phyloP scores from a whole-genome alignment of 53 echinoderm and acorn worm species.

The Stichopus horrens region DNA sequence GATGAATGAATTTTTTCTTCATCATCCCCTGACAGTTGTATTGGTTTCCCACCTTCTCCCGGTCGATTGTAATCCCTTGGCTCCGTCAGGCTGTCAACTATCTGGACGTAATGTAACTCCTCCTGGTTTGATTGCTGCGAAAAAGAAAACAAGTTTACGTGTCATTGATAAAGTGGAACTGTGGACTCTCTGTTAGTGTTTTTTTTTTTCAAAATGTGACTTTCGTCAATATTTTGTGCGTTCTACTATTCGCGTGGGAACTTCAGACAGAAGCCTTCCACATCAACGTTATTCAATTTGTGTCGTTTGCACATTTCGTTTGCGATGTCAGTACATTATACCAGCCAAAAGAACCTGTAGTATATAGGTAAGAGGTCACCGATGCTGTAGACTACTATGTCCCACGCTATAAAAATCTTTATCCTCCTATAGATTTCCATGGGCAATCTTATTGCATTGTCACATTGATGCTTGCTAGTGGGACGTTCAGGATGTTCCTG shows the following conservation, averaged over 20 bases:
- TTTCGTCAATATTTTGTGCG: not conserved
- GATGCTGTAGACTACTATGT: too few relatives aligned
- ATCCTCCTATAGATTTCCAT: too few relatives aligned
- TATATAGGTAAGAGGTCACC: too few relatives aligned
- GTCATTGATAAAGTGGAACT: not conserved
- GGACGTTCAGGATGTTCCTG: too few relatives aligned
- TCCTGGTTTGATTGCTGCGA: not conserved
- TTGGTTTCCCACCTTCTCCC: constrained; percentile 66
- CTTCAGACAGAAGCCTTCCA: not conserved
- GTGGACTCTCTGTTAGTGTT: too few relatives aligned
- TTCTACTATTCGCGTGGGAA: not conserved
- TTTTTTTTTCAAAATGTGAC: not conserved
- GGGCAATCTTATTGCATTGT: too few relatives aligned
- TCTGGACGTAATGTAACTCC: constrained; percentile 54
- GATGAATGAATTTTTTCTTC: constrained; percentile 55
- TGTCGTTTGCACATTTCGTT: too few relatives aligned
- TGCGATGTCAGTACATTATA: too few relatives aligned
- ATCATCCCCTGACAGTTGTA: constrained; percentile 54
- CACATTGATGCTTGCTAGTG: too few relatives aligned
- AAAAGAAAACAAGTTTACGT: not conserved
- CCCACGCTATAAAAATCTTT: too few relatives aligned
- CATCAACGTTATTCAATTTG: too few relatives aligned
- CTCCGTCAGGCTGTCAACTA: constrained; percentile 72
- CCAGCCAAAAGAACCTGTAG: too few relatives aligned
- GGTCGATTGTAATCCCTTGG: constrained; percentile 72